A percentile compares a stretch with the other conserved stretches of the same genome.
Conservation (phyloP, 64 coral and sea anemone species). For the Dendrophyllia cribrosa region DNA sequence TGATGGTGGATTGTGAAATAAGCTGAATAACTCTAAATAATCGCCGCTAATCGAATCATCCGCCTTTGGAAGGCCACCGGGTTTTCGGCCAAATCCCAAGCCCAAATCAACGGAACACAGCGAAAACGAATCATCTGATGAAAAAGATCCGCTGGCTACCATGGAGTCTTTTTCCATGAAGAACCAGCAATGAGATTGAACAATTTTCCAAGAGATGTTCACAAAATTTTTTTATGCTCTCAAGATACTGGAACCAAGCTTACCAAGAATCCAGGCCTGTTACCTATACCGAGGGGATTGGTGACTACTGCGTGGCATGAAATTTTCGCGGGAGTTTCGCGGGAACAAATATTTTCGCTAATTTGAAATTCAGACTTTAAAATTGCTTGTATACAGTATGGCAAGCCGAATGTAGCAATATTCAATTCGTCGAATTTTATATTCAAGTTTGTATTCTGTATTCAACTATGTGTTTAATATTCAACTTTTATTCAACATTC, state of each 20-base stretch:
- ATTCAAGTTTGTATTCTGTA: too few relatives aligned
- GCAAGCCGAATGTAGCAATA: too few relatives aligned
- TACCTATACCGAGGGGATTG: neutral
- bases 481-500: too few relatives aligned
- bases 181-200: neutral
- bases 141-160: slow-evolving; percentile 42
- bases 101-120: slow-evolving; percentile 76
- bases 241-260: neutral
- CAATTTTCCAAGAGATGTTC: too few relatives aligned
- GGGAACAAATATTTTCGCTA: too few relatives aligned
- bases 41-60: neutral
- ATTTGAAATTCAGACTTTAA: too few relatives aligned
- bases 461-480: too few relatives aligned
- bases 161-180: slow-evolving; percentile 48
- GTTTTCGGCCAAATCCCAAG: slow-evolving; percentile 85
- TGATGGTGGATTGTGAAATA: slow-evolving; percentile 11
- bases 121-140: slow-evolving; percentile 62
- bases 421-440: too few relatives aligned
- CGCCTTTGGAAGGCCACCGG: slow-evolving; percentile 70
- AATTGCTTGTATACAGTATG: too few relatives aligned
- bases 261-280: neutral
- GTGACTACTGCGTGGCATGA: neutral
- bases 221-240: too few relatives aligned
- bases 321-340: neutral
- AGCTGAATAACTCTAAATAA: slow-evolving; percentile 14